Base-by-base conservation (phyloP, 2,888 invertebrate species). In the Apamea sordens region DNA sequence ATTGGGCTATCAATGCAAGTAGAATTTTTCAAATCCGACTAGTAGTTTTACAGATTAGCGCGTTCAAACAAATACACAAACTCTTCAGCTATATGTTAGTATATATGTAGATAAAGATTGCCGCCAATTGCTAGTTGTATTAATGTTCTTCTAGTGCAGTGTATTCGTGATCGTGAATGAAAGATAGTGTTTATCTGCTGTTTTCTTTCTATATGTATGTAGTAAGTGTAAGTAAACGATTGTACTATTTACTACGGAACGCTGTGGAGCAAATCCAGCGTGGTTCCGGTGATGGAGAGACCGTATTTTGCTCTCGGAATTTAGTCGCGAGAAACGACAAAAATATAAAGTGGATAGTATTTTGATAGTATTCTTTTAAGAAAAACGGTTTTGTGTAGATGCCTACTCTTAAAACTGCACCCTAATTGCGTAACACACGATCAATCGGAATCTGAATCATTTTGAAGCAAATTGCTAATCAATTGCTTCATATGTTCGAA, bases 101-200 rank as follows among this genome's bases (percentile, higher is more conserved):
- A 50, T 50, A n/a, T n/a, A n/a, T n/a, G n/a, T n/a, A 21, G 50
- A 50, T 50, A 50, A 21, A 50, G 70, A 56, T 15, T 82, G 28
- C 74, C 72, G 68, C 63, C 67, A 73, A 24, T 53, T 68, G 71
- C 68, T 64, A 50, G 61, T 5, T 75, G 36, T 68, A 41, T 79
- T 50, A 53, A 64, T 72, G 24, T 68, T 53, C 53, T 59, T 41
- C 21, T n/a, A 83, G 69, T 84, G 77, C 65, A 79, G 41, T 75
- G 74, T 59, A 73, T 73, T 36, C 36, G 36, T 15, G 47, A 47
- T 74, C 1, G 13, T 86, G 80, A 86, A 86, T 86, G 83, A 86
- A 86, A 83, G 86, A 86, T 85, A 83, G 56, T 75, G 50, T 24
- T 67, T 77, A 83, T 80, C 83, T 64, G 36, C 15, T 76, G 77